Base-by-base conservation (phyloP, 2,113 vertebrate species). In the Gobius niger region DNA sequence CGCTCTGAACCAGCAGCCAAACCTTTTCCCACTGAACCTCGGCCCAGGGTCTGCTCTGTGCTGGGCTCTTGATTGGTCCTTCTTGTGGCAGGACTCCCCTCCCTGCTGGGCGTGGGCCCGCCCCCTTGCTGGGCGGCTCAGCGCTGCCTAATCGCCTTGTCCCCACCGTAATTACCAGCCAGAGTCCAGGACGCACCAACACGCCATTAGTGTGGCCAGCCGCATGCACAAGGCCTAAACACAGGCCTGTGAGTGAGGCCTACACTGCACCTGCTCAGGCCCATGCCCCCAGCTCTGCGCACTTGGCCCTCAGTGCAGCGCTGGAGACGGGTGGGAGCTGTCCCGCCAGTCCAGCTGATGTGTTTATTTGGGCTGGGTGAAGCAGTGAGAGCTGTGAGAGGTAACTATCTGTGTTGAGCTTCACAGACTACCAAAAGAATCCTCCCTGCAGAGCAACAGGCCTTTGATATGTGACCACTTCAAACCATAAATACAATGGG, bases 41-140 rank as follows among this genome's bases (percentile, higher is more conserved):
- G 93, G 92, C 94, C 94, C 92, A 94, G 94, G 95, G 95, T 91
- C 94, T 94, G 93, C 92, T 92, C 95, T 93, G 93, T 90, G 94
- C 96, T 98, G 97, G 93, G 96, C 96, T 96, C 95, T 95, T 95
- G 94, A 96, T 96, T 98, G 96, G 95, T 93, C 93, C 93, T 95
- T 95, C 94, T 94, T 92, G 93, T 93, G 92, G 94, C 91, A 92
- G 89, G 93, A 93, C 94, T 95, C 93, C 95, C 96, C 94, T 94
- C 94, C 95, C 96, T 91, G 95, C 95, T 96, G 95, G 94, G 95
- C 92, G 91, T 94, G 92, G 94, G 91, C 94, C 94, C 85, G 85
- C 94, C 95, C 93, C 93, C 94, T 95, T 80, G 93, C 91, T 93
- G 93, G 90, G 91, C 91, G 86, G 93, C 93, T 94, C 92, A 94